Conservation (phyloP, 2,113 vertebrate genomes). For the Manacus vitellinus region DNA sequence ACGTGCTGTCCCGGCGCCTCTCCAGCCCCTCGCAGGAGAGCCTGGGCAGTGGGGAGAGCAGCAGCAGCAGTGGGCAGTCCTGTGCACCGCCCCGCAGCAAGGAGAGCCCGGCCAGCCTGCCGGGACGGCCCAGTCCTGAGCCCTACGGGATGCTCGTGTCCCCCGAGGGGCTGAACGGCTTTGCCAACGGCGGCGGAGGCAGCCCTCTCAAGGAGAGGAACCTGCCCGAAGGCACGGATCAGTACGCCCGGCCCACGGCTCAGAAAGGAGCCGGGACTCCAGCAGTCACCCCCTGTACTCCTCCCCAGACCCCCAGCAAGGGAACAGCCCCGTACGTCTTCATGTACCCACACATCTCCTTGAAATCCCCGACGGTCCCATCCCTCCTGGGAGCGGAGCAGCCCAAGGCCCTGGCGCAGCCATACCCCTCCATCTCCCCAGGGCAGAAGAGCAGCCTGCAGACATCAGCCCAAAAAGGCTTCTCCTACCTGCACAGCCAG, state of each 20-base stretch:
- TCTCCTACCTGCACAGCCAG: slow-evolving; percentile 65
- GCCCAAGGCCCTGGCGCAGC: neutral
- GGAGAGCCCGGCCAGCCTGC: neutral
- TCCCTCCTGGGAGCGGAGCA: slow-evolving; percentile 2
- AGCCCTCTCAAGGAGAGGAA: slow-evolving; percentile 83
- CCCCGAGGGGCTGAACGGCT: slow-evolving; percentile 7
- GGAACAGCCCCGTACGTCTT: slow-evolving; percentile 55
- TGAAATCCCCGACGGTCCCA: neutral
- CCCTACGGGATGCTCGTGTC: neutral
- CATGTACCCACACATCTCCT: slow-evolving; percentile 68
- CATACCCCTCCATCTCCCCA: neutral
- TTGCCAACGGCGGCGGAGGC: neutral
- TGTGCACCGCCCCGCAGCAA: neutral
- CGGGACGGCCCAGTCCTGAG: neutral
- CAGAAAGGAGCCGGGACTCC: slow-evolving; percentile 10
- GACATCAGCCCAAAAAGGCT: slow-evolving; percentile 41
- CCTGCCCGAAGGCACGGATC: slow-evolving; percentile 87
- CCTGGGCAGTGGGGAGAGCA: slow-evolving; percentile 67
- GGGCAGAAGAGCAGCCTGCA: slow-evolving; percentile 50
- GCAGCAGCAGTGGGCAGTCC: slow-evolving; percentile 63
- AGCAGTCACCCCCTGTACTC: neutral
- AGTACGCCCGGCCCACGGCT: slow-evolving; percentile 32
- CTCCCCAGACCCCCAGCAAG: slow-evolving; percentile 66
- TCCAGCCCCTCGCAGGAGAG: slow-evolving; percentile 78
- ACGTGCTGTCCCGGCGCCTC: slow-evolving; percentile 30